Conservation (phyloP, 2,888 invertebrate genomes). For the Dryadula phaetusa region DNA sequence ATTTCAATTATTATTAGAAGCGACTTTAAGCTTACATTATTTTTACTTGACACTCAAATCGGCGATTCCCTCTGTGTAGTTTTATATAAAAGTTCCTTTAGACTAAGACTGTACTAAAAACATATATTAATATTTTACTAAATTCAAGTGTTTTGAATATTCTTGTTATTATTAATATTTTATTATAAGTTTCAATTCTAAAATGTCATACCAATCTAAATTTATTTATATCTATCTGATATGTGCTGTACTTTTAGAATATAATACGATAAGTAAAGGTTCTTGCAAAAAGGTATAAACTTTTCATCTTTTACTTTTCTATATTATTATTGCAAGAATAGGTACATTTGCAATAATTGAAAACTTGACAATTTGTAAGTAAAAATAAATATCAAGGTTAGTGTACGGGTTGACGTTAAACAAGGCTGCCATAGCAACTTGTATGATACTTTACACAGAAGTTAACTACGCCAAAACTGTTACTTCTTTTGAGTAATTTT, state of each 20-base stretch:
- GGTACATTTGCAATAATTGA: neutral
- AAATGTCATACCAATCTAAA: neutral
- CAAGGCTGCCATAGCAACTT: too few relatives aligned
- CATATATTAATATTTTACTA: too few relatives aligned
- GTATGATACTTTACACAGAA: too few relatives aligned
- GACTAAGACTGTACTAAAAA: neutral
- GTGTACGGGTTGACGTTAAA: too few relatives aligned
- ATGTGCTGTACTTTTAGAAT: neutral
- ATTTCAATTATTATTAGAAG: neutral
- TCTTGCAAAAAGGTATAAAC: conserved; percentile 3
- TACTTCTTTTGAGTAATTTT: too few relatives aligned
- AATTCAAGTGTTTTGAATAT: too few relatives aligned
- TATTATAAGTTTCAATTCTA: neutral
- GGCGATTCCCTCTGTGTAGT: neutral
- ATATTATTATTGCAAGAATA: too few relatives aligned
- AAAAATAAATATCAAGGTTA: too few relatives aligned
- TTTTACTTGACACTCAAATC: neutral
- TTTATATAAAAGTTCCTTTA: neutral
- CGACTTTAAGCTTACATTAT: neutral
- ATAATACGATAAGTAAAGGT: neutral
- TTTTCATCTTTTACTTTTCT: neutral
- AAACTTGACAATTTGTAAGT: neutral
- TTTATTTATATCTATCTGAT: neutral
- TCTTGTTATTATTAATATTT: too few relatives aligned
- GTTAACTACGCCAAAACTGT: too few relatives aligned